phyloP scores from a whole-genome alignment of 2,797 vertebrate genomes.

The Tokudaia muenninki region DNA sequence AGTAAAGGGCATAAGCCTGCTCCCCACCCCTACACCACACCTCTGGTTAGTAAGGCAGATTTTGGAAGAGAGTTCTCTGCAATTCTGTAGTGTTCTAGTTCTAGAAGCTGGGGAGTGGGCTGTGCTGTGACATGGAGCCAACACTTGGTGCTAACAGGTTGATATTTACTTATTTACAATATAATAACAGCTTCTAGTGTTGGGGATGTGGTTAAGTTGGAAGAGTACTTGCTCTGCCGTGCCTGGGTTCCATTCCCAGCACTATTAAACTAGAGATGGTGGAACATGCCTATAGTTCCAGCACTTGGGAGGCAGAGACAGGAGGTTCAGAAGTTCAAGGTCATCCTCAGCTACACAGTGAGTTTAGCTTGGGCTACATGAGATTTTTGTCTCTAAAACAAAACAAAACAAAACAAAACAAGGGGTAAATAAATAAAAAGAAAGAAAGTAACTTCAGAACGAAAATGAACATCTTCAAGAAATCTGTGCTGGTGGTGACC shows the following conservation, averaged over 20 bases:
- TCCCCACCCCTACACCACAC: not conserved
- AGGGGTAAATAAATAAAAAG: not conserved
- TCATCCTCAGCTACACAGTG: not conserved
- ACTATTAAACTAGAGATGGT: no score
- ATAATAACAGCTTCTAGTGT: not conserved
- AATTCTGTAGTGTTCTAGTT: rapidly evolving
- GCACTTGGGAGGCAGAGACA: not conserved
- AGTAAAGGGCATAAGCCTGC: not conserved
- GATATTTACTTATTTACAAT: not conserved
- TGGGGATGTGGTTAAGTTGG: not conserved
- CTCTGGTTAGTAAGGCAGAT: not conserved
- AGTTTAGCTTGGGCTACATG: not conserved
- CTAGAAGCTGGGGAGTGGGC: not conserved
- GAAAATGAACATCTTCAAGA: not conserved
- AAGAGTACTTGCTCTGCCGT: not conserved
- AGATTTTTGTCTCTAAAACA: not conserved
- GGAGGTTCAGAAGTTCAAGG: not conserved
- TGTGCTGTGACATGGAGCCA: rapidly evolving
- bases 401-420: not conserved
- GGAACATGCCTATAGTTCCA: not conserved
- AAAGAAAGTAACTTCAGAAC: not conserved
- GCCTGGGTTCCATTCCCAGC: not conserved
- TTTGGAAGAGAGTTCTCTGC: not conserved
- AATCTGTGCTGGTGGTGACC: no score
- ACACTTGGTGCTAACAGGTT: not conserved